These are phyloP conservation scores for Ctenoplectra terminalis DNA, from an alignment of 1,140 invertebrate genomes.

Conservation along the genomic window DNA sequence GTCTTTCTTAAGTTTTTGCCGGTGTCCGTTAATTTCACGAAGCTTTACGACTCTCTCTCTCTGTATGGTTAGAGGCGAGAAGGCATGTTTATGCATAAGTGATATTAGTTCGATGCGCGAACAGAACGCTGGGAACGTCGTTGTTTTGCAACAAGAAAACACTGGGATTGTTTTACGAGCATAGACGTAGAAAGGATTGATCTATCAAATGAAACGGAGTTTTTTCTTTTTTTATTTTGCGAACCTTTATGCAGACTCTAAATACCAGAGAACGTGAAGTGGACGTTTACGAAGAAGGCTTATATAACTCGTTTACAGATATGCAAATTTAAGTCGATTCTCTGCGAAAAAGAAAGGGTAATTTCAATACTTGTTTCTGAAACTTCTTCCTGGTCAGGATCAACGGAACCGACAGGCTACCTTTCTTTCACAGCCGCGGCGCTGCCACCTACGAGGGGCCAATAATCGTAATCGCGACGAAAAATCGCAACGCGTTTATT, in stretches of 20 bases:
- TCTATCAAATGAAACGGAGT: background rate
- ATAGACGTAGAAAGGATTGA: background rate
- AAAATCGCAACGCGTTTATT: background rate
- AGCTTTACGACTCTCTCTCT: background rate
- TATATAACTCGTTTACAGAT: background rate
- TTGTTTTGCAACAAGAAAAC: background rate
- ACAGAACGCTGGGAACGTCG: background rate
- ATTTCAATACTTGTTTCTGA: too few species aligned
- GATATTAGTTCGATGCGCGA: background rate
- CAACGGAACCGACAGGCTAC: too few species aligned
- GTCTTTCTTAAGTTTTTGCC: background rate
- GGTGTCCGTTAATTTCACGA: background rate
- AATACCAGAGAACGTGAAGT: background rate
- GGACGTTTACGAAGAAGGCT: too few species aligned
- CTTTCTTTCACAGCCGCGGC: too few species aligned
- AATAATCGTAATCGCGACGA: conserved; percentile 13
- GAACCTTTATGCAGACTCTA: background rate
- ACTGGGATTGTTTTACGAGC: background rate
- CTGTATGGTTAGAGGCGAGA: too few species aligned
- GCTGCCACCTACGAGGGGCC: background rate
- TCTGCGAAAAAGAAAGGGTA: too few species aligned
- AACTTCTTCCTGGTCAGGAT: too few species aligned
- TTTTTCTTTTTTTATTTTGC: too few species aligned
- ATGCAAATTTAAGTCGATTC: background rate
- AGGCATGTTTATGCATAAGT: background rate